Evolutionary conservation across 2,797 vertebrate species (phyloP).

Genomic region (Trachurus trachurus): DNA sequence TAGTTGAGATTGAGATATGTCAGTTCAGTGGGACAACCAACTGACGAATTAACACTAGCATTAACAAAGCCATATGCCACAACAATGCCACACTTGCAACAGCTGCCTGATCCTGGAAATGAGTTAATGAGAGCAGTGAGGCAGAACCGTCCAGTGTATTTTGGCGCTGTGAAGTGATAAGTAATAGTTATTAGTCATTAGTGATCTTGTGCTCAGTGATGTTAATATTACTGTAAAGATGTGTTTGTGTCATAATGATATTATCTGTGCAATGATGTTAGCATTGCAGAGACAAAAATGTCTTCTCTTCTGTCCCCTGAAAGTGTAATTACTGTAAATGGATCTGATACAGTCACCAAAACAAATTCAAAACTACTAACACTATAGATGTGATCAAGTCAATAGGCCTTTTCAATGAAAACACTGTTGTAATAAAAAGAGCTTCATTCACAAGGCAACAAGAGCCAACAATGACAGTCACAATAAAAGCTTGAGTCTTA

Average conservation of each 20-base stretch:
- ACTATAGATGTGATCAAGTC: background rate
- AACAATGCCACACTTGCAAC: constrained; percentile 2
- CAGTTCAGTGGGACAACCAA: background rate
- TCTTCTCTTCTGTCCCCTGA: too few relatives aligned
- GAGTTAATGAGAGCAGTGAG: background rate
- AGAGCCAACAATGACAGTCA: background rate
- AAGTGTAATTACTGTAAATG: too few relatives aligned
- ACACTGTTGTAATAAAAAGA: background rate
- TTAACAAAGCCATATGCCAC: background rate
- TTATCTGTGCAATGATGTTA: too few relatives aligned
- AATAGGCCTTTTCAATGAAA: background rate
- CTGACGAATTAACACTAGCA: background rate
- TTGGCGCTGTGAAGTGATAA: background rate
- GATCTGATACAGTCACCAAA: too few relatives aligned
- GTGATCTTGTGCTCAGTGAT: background rate
- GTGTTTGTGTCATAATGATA: background rate
- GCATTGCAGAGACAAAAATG: too few relatives aligned
- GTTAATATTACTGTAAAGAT: background rate
- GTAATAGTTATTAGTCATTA: background rate
- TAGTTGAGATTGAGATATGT: background rate
- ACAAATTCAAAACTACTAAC: too few relatives aligned
- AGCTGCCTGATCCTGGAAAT: background rate
- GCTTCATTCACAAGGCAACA: background rate
- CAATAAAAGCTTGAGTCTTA: background rate
- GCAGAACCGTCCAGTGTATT: background rate